Evolutionary conservation across 2,113 vertebrate genomes (phyloP).

Genomic region (Pteropus alecto): DNA sequence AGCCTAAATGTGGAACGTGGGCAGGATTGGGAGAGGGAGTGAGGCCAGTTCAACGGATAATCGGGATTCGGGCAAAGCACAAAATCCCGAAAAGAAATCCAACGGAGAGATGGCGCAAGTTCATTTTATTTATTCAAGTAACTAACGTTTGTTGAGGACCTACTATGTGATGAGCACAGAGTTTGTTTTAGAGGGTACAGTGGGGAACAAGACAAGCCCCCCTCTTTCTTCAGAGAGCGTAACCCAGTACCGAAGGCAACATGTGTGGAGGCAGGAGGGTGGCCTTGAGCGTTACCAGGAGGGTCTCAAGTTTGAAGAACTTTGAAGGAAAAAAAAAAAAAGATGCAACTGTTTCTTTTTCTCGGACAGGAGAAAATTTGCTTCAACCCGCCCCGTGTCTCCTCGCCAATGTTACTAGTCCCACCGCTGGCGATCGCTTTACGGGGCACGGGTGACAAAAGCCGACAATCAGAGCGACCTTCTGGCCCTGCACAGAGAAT

Average conservation of each 20-base stretch:
- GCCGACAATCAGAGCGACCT: not conserved
- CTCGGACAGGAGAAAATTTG: not conserved
- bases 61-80: not conserved
- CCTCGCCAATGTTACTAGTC: not conserved
- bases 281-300: not conserved
- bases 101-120: not conserved
- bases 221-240: not conserved
- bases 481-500: not conserved
- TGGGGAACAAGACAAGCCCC: not conserved
- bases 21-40: not conserved
- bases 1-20: not conserved
- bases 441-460: not conserved
- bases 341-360: not conserved
- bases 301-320: not conserved
- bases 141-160: not conserved
- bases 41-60: rapidly evolving
- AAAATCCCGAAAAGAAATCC: not conserved
- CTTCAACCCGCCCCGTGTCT: not conserved
- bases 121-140: not conserved
- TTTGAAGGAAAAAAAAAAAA: not conserved
- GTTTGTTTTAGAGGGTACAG: not conserved
- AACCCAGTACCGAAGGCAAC: too few species aligned
- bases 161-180: not conserved
- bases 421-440: not conserved
- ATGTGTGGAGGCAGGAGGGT: rapidly evolving